Percentiles rank a stretch among this genome's conserved stretches.
Conservation (phyloP, 2,797 vertebrate genomes). For the Momotus momota region DNA sequence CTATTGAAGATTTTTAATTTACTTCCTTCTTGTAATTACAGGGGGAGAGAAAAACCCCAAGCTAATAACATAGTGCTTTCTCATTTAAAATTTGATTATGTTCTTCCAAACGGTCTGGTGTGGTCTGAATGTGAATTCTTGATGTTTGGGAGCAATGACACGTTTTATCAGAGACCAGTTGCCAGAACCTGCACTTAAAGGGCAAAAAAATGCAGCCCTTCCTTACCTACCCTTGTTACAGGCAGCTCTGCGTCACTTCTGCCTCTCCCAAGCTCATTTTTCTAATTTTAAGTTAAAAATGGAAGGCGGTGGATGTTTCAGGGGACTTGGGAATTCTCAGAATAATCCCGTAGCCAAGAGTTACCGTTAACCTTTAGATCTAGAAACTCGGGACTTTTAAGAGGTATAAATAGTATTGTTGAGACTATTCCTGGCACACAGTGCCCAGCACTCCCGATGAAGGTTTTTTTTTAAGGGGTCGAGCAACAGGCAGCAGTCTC, state of each 20-base stretch:
- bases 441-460: neutral
- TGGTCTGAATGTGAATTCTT: neutral
- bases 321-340: slow-evolving; percentile 5
- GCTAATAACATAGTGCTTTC: neutral
- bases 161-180: neutral
- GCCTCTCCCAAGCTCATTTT: neutral
- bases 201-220: neutral
- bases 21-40: neutral
- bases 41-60: neutral
- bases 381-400: slow-evolving; percentile 8
- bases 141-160: neutral
- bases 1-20: neutral
- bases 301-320: neutral
- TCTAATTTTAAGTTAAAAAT: neutral
- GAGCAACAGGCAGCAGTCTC: neutral
- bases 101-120: neutral
- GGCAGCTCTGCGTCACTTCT: neutral
- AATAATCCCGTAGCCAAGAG: neutral
- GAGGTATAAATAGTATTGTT: slow-evolving; percentile 57
- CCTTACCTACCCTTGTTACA: neutral
- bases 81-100: neutral
- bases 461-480: neutral
- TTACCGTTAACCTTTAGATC: slow-evolving; percentile 16
- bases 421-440: slow-evolving; percentile 1
- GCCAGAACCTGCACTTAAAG: neutral